Percentiles rank a stretch among this genome's conserved stretches.
Conservation (phyloP, 2,888 invertebrate species). For the Eudemis profundana region DNA sequence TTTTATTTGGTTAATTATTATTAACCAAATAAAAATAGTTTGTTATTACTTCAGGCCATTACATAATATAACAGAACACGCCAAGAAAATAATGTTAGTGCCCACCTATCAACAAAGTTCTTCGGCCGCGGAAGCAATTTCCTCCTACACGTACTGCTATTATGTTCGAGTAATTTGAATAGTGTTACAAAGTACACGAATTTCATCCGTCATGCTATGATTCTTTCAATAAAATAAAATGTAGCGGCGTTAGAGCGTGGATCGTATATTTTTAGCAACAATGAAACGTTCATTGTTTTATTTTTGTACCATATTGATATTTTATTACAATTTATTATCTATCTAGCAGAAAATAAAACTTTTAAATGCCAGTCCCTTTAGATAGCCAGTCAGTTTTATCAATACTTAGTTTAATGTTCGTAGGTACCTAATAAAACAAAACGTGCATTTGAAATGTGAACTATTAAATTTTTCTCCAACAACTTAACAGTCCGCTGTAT, state of each 20-base stretch:
- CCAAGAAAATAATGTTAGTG: constrained; percentile 25
- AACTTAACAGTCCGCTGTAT: background rate
- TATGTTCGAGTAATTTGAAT: constrained; percentile 33
- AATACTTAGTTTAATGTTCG: background rate
- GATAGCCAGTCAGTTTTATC: too few relatives aligned
- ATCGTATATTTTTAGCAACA: background rate
- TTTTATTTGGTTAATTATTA: too few relatives aligned
- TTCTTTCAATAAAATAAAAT: constrained; percentile 24
- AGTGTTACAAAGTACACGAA: constrained; percentile 26
- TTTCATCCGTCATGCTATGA: constrained; percentile 8
- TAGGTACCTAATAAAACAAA: background rate
- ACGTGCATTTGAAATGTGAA: background rate
- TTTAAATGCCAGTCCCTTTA: too few relatives aligned
- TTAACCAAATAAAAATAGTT: too few relatives aligned
- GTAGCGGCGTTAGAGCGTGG: background rate
- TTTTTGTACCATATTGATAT: background rate
- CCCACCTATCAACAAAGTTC: constrained; percentile 33
- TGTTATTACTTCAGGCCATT: too few relatives aligned
- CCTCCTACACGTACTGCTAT: constrained; percentile 35
- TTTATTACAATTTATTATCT: background rate
- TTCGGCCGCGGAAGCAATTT: constrained; percentile 39
- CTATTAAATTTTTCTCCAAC: background rate
- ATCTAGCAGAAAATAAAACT: too few relatives aligned
- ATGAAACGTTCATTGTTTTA: background rate
- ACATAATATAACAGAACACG: background rate